phyloP scores from a whole-genome alignment of 1,140 invertebrate genomes.

The Zaprionus vittiger region DNA sequence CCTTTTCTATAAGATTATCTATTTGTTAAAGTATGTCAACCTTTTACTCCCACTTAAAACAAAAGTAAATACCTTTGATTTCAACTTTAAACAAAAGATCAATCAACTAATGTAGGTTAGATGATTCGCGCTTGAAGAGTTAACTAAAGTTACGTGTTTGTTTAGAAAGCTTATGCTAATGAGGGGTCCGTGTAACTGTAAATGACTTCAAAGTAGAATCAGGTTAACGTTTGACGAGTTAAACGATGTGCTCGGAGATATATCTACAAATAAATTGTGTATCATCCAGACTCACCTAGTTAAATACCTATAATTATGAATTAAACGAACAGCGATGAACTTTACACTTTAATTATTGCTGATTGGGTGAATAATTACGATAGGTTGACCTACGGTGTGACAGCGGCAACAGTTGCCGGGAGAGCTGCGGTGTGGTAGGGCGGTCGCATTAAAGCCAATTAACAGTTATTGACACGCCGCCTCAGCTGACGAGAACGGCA shows the following conservation, averaged over 20 bases:
- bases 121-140: neutral
- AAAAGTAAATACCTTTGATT: neutral
- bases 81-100: neutral
- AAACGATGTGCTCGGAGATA: neutral
- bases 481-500: constrained; percentile 1
- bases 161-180: neutral
- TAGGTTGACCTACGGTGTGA: neutral
- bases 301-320: neutral
- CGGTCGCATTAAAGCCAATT: neutral
- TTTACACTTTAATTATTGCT: constrained; percentile 57
- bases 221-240: constrained; percentile 12
- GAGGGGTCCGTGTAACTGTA: neutral
- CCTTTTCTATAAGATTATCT: neutral
- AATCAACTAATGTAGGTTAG: neutral
- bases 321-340: constrained; percentile 22
- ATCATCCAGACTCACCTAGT: neutral
- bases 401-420: neutral
- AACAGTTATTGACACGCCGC: neutral
- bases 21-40: neutral
- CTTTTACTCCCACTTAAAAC: neutral
- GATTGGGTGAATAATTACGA: constrained; percentile 53
- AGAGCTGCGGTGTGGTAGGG: neutral
- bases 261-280: no score
- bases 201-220: neutral
- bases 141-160: neutral